phyloP scores from a whole-genome alignment of 2,113 vertebrate species.

The Tetrao urogallus region DNA sequence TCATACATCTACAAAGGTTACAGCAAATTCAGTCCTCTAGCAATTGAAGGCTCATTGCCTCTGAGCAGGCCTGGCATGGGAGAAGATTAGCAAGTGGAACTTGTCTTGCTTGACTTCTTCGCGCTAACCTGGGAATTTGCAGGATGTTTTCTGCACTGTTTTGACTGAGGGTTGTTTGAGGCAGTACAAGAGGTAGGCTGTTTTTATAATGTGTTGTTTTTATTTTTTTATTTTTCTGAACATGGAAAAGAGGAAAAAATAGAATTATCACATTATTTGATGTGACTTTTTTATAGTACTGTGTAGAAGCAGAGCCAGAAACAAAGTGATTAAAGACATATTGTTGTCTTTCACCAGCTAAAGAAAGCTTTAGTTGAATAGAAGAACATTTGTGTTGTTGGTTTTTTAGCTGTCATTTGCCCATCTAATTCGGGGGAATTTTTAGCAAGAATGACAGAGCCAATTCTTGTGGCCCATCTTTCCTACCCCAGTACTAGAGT shows the following conservation, averaged over 20 bases:
- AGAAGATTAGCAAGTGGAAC: not conserved
- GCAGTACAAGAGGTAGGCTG: not conserved
- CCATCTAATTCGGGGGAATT: not conserved
- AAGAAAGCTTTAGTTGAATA: not conserved
- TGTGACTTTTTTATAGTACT: not conserved
- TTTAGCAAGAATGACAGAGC: not conserved
- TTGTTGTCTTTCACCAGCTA: not conserved
- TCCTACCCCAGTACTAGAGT: not conserved
- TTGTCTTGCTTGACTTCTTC: conserved; percentile 3
- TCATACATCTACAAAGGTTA: not conserved
- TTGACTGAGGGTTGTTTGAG: not conserved
- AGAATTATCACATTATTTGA: not conserved
- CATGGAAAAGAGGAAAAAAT: not conserved
- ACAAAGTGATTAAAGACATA: not conserved
- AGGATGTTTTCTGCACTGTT: not conserved
- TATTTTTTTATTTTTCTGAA: not conserved
- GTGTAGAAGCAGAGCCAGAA: not conserved
- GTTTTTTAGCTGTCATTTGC: not conserved
- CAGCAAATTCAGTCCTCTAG: not conserved
- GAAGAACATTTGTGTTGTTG: not conserved
- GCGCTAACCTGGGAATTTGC: not conserved
- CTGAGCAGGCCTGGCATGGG: not conserved
- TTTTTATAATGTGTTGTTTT: conserved; percentile 15
- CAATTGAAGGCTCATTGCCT: not conserved
- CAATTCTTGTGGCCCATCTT: not conserved